Evolutionary conservation across 2,888 invertebrate species (phyloP).

Genomic region (Megastigmus dorsalis): DNA sequence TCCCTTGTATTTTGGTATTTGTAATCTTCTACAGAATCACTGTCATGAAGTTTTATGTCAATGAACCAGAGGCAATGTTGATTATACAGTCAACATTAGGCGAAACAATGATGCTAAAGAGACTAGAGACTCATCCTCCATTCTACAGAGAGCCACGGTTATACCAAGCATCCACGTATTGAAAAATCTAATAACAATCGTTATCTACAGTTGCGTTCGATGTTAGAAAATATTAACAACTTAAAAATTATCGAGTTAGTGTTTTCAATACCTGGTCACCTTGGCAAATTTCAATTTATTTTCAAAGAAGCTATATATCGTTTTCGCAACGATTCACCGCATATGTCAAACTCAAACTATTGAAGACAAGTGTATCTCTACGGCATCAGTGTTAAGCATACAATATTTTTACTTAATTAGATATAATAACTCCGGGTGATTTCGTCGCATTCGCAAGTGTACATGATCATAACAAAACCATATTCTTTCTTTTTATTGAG

Average conservation of each 20-base stretch:
- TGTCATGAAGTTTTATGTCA: slow-evolving; percentile 43
- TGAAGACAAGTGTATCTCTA: slow-evolving; percentile 46
- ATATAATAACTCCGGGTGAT: slow-evolving; percentile 40
- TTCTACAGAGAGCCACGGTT: slow-evolving; percentile 43
- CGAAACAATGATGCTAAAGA: slow-evolving; percentile 51
- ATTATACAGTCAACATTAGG: slow-evolving; percentile 47
- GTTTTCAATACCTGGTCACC: slow-evolving; percentile 17
- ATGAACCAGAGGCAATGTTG: slow-evolving; percentile 46
- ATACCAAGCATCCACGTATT: slow-evolving; percentile 36
- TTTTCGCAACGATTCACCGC: slow-evolving; percentile 28
- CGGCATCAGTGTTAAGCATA: slow-evolving; percentile 51
- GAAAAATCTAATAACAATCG: slow-evolving; percentile 28
- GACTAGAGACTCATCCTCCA: slow-evolving; percentile 46
- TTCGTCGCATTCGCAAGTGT: slow-evolving; percentile 43
- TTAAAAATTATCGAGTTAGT: slow-evolving; percentile 12
- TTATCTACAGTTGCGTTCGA: slow-evolving; percentile 3
- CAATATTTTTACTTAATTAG: slow-evolving; percentile 43
- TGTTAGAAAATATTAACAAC: slow-evolving; percentile 35
- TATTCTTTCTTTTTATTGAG: slow-evolving; percentile 45
- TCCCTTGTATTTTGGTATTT: slow-evolving; percentile 38
- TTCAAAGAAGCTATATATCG: slow-evolving; percentile 39
- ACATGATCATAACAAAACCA: slow-evolving; percentile 51
- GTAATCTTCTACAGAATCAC: slow-evolving; percentile 45
- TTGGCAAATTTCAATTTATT: slow-evolving; percentile 31
- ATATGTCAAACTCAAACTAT: slow-evolving; percentile 28